These are phyloP conservation scores for Sphinx pinastri DNA, from an alignment of 2,888 invertebrate species.

Conservation along the genomic window DNA sequence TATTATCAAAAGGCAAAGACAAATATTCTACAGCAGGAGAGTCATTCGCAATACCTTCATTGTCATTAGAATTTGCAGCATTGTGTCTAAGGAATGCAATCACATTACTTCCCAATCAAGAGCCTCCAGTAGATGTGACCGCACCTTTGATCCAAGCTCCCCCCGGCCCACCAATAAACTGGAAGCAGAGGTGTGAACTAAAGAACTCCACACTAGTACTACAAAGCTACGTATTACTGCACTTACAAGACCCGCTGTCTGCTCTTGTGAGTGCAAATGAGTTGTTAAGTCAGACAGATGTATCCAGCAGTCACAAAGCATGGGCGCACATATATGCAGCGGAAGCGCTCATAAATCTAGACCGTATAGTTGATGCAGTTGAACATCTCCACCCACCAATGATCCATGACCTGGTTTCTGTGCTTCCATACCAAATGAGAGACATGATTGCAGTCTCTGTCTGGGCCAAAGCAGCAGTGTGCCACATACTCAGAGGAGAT, in stretches of 20 bases:
- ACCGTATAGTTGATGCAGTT: conserved; percentile 92
- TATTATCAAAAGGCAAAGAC: conserved; percentile 67
- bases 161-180: conserved; percentile 86
- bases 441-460: conserved; percentile 79
- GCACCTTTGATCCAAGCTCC: conserved; percentile 74
- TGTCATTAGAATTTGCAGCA: conserved; percentile 95
- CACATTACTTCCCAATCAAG: conserved; percentile 86
- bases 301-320: conserved; percentile 84
- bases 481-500: conserved; percentile 77
- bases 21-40: conserved; percentile 83
- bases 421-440: conserved; percentile 71
- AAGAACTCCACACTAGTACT: conserved; percentile 89
- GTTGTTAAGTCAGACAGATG: conserved; percentile 88
- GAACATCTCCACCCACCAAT: conserved; percentile 91
- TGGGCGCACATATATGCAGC: conserved; percentile 95
- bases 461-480: conserved; percentile 81
- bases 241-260: conserved; percentile 92
- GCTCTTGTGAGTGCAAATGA: conserved; percentile 91
- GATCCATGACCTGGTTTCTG: conserved; percentile 81
- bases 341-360: conserved; percentile 92
- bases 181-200: conserved; percentile 84
- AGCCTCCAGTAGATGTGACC: conserved; percentile 64
- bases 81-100: conserved; percentile 94
- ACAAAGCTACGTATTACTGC: conserved; percentile 92
- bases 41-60: conserved; percentile 93